These are phyloP conservation scores for Phylloscopus whistleri DNA, from an alignment of 2,113 vertebrate genomes.

Conservation along the genomic window DNA sequence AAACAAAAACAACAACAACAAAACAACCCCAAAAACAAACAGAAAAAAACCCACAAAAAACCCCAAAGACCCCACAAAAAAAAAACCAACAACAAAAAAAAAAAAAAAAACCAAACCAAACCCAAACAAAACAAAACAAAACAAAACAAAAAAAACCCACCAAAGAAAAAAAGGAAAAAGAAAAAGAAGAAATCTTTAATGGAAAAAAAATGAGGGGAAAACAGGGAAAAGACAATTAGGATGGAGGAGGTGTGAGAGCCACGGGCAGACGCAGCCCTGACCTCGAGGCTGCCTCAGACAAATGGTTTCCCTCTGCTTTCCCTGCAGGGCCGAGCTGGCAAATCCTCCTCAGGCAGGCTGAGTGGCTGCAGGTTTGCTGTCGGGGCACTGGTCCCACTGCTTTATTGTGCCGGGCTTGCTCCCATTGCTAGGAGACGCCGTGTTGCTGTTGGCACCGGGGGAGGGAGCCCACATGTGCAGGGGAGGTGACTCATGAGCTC, in stretches of 20 bases:
- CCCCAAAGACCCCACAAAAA: too few species aligned
- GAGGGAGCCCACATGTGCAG: background rate
- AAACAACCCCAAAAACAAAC: too few species aligned
- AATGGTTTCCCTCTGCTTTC: background rate
- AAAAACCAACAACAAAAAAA: too few species aligned
- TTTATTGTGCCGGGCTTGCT: constrained; percentile 1
- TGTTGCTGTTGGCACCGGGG: background rate
- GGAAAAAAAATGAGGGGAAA: background rate
- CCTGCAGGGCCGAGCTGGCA: background rate
- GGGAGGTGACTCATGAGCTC: constrained; percentile 22
- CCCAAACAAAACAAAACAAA: too few species aligned
- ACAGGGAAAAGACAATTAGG: background rate
- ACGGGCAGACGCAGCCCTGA: background rate
- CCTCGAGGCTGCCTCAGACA: background rate
- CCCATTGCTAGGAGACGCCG: background rate
- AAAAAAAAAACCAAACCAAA: too few species aligned
- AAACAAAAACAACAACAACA: too few species aligned
- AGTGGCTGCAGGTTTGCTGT: background rate
- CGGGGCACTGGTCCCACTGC: background rate
- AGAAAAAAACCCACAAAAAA: too few species aligned
- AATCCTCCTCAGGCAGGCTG: background rate
- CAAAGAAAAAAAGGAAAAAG: too few species aligned
- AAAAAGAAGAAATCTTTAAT: background rate
- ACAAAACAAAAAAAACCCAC: too few species aligned
- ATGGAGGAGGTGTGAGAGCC: background rate